These are phyloP conservation scores for Hydropsyche betteni DNA, from an alignment of 2,888 invertebrate species.

Conservation along the genomic window DNA sequence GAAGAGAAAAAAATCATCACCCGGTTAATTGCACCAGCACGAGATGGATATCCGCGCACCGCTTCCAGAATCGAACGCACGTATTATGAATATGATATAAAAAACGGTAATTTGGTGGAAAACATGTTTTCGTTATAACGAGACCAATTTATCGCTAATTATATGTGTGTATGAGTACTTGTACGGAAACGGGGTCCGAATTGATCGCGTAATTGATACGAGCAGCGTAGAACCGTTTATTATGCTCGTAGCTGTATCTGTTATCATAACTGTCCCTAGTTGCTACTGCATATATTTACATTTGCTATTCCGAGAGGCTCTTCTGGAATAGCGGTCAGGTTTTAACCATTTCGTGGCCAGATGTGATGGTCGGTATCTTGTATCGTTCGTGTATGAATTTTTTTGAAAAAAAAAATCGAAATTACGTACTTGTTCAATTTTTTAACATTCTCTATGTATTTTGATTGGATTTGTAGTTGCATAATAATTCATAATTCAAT, in stretches of 20 bases:
- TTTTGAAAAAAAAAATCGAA: no score
- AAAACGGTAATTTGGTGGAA: conserved; percentile 19
- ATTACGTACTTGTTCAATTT: no score
- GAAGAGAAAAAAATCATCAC: conserved; percentile 2
- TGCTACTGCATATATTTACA: no score
- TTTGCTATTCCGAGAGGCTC: no score
- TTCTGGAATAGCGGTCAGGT: no score
- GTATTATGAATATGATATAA: not conserved
- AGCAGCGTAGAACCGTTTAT: not conserved
- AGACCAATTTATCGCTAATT: conserved; percentile 24
- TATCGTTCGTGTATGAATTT: no score
- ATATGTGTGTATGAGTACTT: not conserved
- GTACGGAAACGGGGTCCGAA: not conserved
- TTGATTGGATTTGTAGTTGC: no score
- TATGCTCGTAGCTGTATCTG: not conserved
- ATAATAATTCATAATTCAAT: no score
- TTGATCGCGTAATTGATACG: conserved; percentile 22
- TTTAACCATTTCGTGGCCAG: no score
- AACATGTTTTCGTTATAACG: conserved; percentile 23
- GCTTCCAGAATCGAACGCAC: not conserved
- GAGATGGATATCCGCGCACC: not conserved
- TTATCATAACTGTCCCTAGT: conserved; percentile 11
- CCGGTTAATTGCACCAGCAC: not conserved
- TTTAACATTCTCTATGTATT: no score
- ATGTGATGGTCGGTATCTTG: no score